A percentile compares a stretch with the other conserved stretches of the same genome.
phyloP scores from a whole-genome alignment of 2,888 invertebrate species.

The Caenorhabditis sp. region DNA sequence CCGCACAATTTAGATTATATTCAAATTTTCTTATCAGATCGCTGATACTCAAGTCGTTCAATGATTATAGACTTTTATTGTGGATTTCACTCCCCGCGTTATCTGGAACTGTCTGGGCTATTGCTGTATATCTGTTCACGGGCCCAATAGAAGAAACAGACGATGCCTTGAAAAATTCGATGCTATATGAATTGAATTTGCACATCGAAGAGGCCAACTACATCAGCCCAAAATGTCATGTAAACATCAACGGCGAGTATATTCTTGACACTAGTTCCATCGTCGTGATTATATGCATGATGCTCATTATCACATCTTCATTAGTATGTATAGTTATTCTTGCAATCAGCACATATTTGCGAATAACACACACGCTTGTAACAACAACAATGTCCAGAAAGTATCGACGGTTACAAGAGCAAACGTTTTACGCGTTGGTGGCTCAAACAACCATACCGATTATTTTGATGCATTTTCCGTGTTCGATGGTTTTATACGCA shows the following conservation, averaged over 20 bases:
- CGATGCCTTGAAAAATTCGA: not conserved
- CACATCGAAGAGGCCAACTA: slow-evolving; percentile 7
- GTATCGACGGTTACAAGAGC: slow-evolving; percentile 8
- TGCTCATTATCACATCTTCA: not conserved
- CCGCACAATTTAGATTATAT: too few relatives aligned
- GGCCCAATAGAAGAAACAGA: slow-evolving; percentile 17
- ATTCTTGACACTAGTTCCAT: not conserved
- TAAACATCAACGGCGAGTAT: slow-evolving; percentile 7
- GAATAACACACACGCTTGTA: not conserved
- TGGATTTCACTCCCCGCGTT: slow-evolving; percentile 16
- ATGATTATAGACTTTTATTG: slow-evolving; percentile 6
- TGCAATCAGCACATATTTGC: slow-evolving; percentile 14
- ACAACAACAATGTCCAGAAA: slow-evolving; percentile 4
- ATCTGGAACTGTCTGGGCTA: slow-evolving; percentile 16
- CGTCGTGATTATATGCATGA: not conserved
- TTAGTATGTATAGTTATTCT: slow-evolving; percentile 16
- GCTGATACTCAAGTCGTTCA: slow-evolving; percentile 4
- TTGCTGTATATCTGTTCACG: slow-evolving; percentile 9
- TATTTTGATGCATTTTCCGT: slow-evolving; percentile 23
- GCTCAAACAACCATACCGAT: slow-evolving; percentile 28
- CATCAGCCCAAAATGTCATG: slow-evolving; percentile 15
- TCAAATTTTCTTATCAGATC: too few relatives aligned
- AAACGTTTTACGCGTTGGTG: slow-evolving; percentile 23
- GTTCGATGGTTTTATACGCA: slow-evolving; percentile 3
- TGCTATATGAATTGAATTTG: slow-evolving; percentile 4